Evolutionary conservation across 37 sponge, comb jelly and placozoan genomes (phyloP), one percentile per base, ranked within the genome.

Genomic region (Hexactinellida sp.): DNA sequence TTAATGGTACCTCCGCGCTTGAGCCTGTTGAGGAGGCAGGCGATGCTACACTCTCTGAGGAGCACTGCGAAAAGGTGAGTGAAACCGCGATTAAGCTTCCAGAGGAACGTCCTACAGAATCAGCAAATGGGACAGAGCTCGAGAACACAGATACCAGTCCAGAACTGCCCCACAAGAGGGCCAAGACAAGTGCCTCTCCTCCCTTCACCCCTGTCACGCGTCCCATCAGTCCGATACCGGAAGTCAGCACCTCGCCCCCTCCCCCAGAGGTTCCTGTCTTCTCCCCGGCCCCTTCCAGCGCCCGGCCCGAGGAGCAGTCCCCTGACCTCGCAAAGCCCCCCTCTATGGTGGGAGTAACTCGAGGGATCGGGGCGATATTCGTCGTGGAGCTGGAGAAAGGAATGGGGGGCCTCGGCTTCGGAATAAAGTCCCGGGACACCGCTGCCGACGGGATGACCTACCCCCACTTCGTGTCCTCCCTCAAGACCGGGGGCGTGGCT

Each of bases 261-360:
- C 76, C 76, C 13, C 13, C 76, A 10, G 76, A 25, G 5, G 3
- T 28, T 7, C 25, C 25, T 63, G 5, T 32, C 30, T n/a, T 32
- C 76, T 3, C 76, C 34, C 76, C 76, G 5, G 25, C 76, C 5
- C 76, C 76, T 7, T 7, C 76, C 30, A n/a, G 3, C 19, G 34
- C 21, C 3, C 9, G 16, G 16, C 52, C 52, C 9, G 52, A 47
- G 16, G 52, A 47, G 16, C 76, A 63, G 34, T 10, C 28, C 5
- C 76, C 21, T 10, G 76, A 63, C 28, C 32, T n/a, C 25, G 34
- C 30, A 7, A 63, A 63, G 76, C 28, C 76, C 76, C 76, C 76
- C 21, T 63, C 76, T n/a, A 63, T 63, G 76, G 76, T 63, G 34
- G 76, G 76, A 7, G 76, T 63, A n/a, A 63, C 76, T 7, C 76